Percentiles rank a stretch among this genome's conserved stretches.
Conservation (phyloP, 2,113 vertebrate species). For the Sula dactylatra region DNA sequence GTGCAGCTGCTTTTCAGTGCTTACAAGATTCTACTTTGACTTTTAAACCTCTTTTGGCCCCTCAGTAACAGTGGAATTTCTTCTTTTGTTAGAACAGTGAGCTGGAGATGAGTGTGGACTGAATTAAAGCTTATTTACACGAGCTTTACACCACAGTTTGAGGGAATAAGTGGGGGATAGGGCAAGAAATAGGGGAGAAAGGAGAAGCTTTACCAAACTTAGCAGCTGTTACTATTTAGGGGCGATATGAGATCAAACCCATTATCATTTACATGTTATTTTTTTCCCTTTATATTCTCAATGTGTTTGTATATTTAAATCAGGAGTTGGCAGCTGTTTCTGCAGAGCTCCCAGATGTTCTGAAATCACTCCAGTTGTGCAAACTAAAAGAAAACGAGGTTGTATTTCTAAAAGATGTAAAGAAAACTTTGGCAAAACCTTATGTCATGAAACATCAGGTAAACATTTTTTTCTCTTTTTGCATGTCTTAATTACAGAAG, state of each 20-base stretch:
- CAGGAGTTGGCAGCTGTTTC: slow-evolving; percentile 82
- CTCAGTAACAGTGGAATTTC: background rate
- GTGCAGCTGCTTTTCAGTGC: background rate
- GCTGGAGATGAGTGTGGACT: background rate
- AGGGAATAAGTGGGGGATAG: background rate
- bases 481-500: background rate
- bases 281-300: background rate
- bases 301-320: slow-evolving; percentile 35
- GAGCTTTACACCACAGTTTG: background rate
- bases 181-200: background rate
- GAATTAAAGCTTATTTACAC: background rate
- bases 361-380: slow-evolving; percentile 85
- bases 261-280: background rate
- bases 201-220: background rate
- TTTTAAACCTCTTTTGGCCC: background rate
- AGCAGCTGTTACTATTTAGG: background rate
- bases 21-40: background rate
- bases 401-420: slow-evolving; percentile 86
- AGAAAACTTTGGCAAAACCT: slow-evolving; percentile 71
- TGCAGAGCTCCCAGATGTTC: slow-evolving; percentile 83
- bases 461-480: background rate
- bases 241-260: background rate
- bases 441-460: slow-evolving; percentile 66
- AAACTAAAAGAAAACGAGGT: slow-evolving; percentile 90
- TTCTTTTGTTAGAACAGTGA: background rate